Percentiles rank a stretch among this genome's conserved stretches.
phyloP scores from a whole-genome alignment of 2,797 vertebrate species.

The Cephalopachus bancanus region DNA sequence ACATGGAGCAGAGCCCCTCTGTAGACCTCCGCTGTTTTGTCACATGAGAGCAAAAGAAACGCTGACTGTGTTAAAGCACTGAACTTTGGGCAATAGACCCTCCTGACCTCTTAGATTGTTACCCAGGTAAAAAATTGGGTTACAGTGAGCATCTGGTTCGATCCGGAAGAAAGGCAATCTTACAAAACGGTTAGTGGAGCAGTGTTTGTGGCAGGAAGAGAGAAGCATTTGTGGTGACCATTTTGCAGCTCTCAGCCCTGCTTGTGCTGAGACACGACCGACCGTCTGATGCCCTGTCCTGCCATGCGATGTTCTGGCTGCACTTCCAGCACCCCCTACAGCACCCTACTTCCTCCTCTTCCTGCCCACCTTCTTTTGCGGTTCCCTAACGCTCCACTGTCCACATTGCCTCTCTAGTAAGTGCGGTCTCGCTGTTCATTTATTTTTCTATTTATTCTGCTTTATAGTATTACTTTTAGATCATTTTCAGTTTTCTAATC shows the following conservation, averaged over 20 bases:
- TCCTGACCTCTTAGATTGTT: constrained; percentile 10
- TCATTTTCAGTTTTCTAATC: constrained; percentile 24
- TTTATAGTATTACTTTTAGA: constrained; percentile 24
- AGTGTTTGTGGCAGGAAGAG: neutral
- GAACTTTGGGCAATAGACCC: neutral
- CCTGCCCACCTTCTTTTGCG: neutral
- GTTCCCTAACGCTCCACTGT: neutral
- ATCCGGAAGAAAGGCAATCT: neutral
- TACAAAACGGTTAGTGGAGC: neutral
- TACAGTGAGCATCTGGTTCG: neutral
- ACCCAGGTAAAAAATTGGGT: neutral
- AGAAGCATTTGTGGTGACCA: neutral
- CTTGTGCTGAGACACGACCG: neutral
- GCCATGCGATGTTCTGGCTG: neutral
- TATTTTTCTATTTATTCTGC: constrained; percentile 16
- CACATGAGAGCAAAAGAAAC: neutral
- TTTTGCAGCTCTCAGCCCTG: neutral
- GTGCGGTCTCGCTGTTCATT: neutral
- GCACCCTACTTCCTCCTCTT: neutral
- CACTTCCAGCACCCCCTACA: neutral
- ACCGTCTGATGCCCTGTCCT: neutral
- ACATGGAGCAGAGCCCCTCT: neutral
- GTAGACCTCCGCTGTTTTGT: neutral
- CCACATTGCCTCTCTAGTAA: neutral
- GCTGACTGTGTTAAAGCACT: neutral